phyloP scores from a whole-genome alignment of 2,797 vertebrate species.

The Gobio occitaniae region DNA sequence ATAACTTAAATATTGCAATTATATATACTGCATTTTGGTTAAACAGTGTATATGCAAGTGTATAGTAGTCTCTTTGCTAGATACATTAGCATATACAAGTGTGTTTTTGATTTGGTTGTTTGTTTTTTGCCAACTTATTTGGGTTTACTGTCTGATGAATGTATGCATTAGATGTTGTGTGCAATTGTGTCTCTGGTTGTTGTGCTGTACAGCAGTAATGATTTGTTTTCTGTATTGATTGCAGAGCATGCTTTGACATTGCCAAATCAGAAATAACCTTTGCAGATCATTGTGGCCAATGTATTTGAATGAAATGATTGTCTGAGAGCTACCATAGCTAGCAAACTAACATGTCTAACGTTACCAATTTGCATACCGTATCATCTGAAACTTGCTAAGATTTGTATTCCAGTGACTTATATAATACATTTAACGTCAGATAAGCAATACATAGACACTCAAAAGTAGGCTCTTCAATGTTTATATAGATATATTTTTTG shows the following conservation, averaged over 20 bases:
- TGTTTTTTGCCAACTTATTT: background rate
- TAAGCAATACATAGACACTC: no score
- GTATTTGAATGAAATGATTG: background rate
- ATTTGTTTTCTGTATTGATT: conserved; percentile 19
- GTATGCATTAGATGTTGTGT: background rate
- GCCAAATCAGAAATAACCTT: conserved; percentile 58
- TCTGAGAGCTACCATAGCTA: background rate
- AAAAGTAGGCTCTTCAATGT: no score
- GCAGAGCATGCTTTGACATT: conserved; percentile 6
- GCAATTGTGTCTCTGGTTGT: background rate
- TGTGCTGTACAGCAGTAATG: background rate
- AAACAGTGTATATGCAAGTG: background rate
- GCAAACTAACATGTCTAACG: conserved; percentile 9
- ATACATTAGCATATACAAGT: background rate
- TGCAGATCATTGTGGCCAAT: conserved; percentile 9
- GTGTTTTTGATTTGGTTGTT: background rate
- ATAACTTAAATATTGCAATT: background rate
- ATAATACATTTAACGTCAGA: no score
- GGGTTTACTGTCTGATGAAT: background rate
- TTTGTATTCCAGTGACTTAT: no score
- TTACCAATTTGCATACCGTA: background rate
- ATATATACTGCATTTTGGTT: background rate
- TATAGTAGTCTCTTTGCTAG: background rate
- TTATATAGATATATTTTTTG: no score
- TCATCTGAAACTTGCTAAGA: no score